Percentiles rank a stretch among this genome's conserved stretches.
Conservation (phyloP, 1,140 invertebrate species). For the Anadara kagoshimensis region DNA sequence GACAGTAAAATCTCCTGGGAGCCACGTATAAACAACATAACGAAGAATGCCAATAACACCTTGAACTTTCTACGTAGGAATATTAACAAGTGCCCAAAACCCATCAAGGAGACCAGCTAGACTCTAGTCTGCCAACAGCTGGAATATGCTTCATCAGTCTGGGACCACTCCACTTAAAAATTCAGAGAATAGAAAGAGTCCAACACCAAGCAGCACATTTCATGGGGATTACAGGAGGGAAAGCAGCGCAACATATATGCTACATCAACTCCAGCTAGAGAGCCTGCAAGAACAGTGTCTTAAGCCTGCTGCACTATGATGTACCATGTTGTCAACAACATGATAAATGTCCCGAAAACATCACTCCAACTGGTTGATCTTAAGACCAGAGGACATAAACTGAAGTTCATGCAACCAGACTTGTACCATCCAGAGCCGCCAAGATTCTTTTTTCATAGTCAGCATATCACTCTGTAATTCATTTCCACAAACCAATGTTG, state of each 20-base stretch:
- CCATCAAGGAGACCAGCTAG: background rate
- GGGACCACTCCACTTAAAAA: too few relatives aligned
- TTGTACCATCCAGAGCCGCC: too few relatives aligned
- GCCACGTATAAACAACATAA: background rate
- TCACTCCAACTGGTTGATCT: background rate
- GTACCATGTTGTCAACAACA: background rate
- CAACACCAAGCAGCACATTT: background rate
- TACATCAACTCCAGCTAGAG: background rate
- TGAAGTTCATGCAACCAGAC: background rate
- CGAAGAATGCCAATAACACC: background rate
- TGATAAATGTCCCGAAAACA: background rate
- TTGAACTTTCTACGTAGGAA: background rate
- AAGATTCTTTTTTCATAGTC: too few relatives aligned
- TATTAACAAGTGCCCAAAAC: background rate
- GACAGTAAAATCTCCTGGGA: too few relatives aligned
- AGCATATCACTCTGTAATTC: too few relatives aligned
- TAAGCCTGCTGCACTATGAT: background rate
- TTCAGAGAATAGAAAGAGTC: background rate
- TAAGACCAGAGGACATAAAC: background rate
- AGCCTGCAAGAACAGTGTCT: background rate
- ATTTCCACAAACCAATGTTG: too few relatives aligned
- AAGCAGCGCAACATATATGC: background rate
- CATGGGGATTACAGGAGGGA: background rate
- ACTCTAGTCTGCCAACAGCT: background rate
- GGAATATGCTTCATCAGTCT: slow-evolving; percentile 10